phyloP scores from a whole-genome alignment of 1,140 invertebrate species.

The Meloidogyne chitwoodi region DNA sequence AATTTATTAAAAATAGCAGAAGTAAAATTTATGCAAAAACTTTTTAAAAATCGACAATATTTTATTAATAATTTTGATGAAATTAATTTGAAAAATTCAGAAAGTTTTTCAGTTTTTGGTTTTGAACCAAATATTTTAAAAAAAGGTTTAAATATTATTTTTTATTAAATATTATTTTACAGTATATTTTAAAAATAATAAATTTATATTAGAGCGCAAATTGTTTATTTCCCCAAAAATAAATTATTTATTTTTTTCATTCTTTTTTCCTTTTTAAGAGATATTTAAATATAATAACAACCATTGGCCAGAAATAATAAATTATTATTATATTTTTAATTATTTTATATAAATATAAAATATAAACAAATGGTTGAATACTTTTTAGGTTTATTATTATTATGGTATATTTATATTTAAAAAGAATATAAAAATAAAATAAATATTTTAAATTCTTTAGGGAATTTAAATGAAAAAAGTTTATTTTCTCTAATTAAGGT shows the following conservation, averaged over 20 bases:
- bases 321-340: neutral
- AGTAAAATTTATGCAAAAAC: neutral
- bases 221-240: too few species aligned
- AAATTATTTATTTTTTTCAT: neutral
- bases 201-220: neutral
- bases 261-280: neutral
- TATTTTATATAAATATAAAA: neutral
- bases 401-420: neutral
- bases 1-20: neutral
- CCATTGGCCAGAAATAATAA: neutral
- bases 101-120: neutral
- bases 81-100: too few species aligned
- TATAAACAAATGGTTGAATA: neutral
- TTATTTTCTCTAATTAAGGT: neutral
- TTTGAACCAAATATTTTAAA: neutral
- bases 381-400: neutral
- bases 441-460: neutral
- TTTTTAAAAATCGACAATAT: neutral
- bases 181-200: neutral
- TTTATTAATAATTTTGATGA: too few species aligned
- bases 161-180: neutral
- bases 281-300: neutral
- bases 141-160: neutral
- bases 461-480: neutral
- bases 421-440: neutral